Base-by-base conservation (phyloP, 2,797 vertebrate genomes). In the Sitta carolinensis region DNA sequence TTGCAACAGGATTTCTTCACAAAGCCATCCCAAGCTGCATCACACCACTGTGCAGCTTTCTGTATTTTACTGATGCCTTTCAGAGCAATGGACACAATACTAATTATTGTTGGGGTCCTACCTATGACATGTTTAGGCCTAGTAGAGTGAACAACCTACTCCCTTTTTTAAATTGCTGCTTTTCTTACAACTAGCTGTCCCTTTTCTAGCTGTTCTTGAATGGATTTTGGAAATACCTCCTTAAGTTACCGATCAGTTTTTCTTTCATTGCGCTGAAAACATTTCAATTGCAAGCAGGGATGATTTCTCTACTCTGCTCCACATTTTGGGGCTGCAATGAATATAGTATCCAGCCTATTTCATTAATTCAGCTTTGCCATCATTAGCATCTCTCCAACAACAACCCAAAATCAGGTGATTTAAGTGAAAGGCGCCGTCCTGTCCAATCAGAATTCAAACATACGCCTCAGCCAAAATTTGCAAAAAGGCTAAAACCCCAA, bases 311-410 rank as follows among this genome's bases (percentile, higher is more conserved):
- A 29, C 16, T 55, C 16, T 87, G 48, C 47, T 73, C 11, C 43
- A 55, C 1, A 0, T 62, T 68, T 32, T 10, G 21, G 20, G 27
- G 13, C 57, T 93, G 29, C 36, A 67, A 67, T 0, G 0, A 80
- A 43, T 62, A 38, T 7, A 26, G 19, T 17, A 30, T 74, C 54
- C 52, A 73, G 25, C 7, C 11, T 26, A 42, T 22, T 11, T 58
- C 21, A 30, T 51, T 23, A 61, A 47, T 36, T 72, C 55, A 76
- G 3, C 38, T 58, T 76, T 45, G 22, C 5, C 22, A 25, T 50
- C 55, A 36, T 30, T 64, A 92, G 11, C 11, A 40, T 50, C 9
- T 13, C 50, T 38, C 25, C 40, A 11, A 25, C 32, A 84, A 76
- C 27, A 75, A n/a, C 4, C 1, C 26, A 64, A 69, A 87, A 62